A percentile compares a stretch with the other conserved stretches of the same genome.
phyloP scores from a whole-genome alignment of 1,140 invertebrate species.

The Drosophila teissieri region DNA sequence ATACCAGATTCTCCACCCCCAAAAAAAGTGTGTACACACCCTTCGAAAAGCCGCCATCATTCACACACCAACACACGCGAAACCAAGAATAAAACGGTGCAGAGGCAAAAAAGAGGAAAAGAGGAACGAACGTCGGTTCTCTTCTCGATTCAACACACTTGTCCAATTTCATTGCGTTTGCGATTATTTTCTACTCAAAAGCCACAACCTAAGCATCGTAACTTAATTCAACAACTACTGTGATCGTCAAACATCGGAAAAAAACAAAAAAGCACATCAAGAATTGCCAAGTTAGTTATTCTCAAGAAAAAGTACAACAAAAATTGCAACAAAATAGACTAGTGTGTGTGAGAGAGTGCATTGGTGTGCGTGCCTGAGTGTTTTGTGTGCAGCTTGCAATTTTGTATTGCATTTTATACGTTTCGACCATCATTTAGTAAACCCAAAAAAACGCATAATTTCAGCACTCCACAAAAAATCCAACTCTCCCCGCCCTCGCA shows the following conservation, averaged over 20 bases:
- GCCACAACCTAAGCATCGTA: slow-evolving; percentile 71
- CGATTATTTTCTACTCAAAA: slow-evolving; percentile 81
- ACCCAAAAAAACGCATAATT: slow-evolving; percentile 24
- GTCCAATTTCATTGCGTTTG: slow-evolving; percentile 84
- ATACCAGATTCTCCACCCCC: background rate
- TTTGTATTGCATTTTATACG: slow-evolving; percentile 20
- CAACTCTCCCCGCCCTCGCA: slow-evolving; percentile 12
- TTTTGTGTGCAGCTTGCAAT: slow-evolving; percentile 25
- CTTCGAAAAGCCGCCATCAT: slow-evolving; percentile 54
- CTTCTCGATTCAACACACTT: slow-evolving; percentile 80
- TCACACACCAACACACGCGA: slow-evolving; percentile 43
- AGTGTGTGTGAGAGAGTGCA: slow-evolving; percentile 21
- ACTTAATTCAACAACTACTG: slow-evolving; percentile 77
- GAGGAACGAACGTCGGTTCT: slow-evolving; percentile 68
- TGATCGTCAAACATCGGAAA: slow-evolving; percentile 75
- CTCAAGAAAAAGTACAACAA: slow-evolving; percentile 28
- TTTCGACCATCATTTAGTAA: slow-evolving; percentile 5
- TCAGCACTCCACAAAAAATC: slow-evolving; percentile 36
- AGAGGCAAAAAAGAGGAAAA: slow-evolving; percentile 45
- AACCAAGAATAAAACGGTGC: slow-evolving; percentile 58
- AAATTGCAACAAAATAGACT: slow-evolving; percentile 76
- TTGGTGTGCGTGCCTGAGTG: slow-evolving; percentile 5
- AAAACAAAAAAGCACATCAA: slow-evolving; percentile 58
- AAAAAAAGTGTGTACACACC: slow-evolving; percentile 19
- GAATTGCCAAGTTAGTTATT: slow-evolving; percentile 76